These are phyloP conservation scores for Meiosimyza decipiens DNA, from an alignment of 2,888 invertebrate species.

Conservation along the genomic window DNA sequence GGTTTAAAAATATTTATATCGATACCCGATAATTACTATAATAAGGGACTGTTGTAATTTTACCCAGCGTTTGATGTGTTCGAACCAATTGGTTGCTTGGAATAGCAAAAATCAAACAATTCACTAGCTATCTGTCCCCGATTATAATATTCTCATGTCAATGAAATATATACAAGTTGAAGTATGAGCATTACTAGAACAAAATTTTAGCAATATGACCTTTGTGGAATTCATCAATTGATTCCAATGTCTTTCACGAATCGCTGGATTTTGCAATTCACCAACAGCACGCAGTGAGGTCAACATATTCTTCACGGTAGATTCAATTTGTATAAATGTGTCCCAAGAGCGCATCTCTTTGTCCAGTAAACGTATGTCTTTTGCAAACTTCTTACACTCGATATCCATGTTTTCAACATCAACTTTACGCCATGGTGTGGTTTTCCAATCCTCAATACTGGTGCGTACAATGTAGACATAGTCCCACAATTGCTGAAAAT, in stretches of 20 bases:
- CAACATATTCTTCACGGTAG: slow-evolving; percentile 94
- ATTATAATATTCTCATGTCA: slow-evolving; percentile 6
- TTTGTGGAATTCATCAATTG: slow-evolving; percentile 96
- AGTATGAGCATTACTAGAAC: slow-evolving; percentile 11
- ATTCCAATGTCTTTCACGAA: slow-evolving; percentile 96
- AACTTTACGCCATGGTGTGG: slow-evolving; percentile 95
- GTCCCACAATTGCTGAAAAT: slow-evolving; percentile 89
- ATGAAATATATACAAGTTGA: slow-evolving; percentile 34
- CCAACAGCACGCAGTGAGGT: slow-evolving; percentile 95
- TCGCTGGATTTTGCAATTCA: slow-evolving; percentile 95
- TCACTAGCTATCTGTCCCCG: neutral
- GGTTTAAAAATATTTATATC: neutral
- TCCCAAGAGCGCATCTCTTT: slow-evolving; percentile 98
- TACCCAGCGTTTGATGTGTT: too few species aligned
- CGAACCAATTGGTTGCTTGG: too few species aligned
- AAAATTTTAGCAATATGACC: slow-evolving; percentile 69
- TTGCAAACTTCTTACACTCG: slow-evolving; percentile 97
- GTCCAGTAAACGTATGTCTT: slow-evolving; percentile 89
- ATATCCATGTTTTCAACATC: slow-evolving; percentile 99
- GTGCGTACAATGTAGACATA: slow-evolving; percentile 90
- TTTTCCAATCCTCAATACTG: slow-evolving; percentile 96
- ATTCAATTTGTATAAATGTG: slow-evolving; percentile 87
- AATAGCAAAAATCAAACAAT: too few species aligned
- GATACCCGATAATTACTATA: too few species aligned
- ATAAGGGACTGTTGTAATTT: too few species aligned